These are phyloP conservation scores for Toxostoma redivivum DNA, from an alignment of 2,113 vertebrate genomes.

Conservation along the genomic window DNA sequence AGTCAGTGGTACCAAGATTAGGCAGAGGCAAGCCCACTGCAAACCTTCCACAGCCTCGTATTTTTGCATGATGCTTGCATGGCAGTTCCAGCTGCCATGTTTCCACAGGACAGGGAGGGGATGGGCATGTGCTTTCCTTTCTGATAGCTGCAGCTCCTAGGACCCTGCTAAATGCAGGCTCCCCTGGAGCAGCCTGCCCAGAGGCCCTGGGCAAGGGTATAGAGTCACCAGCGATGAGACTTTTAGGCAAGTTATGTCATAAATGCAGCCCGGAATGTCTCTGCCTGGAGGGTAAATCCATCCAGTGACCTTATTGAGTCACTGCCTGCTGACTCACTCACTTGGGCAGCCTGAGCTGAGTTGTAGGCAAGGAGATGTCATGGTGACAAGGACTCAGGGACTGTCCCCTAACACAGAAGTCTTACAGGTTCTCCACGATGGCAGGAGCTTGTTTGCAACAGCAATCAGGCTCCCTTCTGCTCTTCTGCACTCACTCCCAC, in stretches of 20 bases:
- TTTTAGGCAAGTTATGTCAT: not conserved
- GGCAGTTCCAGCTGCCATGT: fast-evolving
- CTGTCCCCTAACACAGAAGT: not conserved
- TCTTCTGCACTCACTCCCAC: not conserved
- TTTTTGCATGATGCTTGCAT: fast-evolving
- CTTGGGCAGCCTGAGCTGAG: not conserved
- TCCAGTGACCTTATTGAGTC: not conserved
- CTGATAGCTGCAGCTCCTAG: not conserved
- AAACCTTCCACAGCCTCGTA: not conserved
- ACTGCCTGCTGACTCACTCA: not conserved
- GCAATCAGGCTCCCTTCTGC: not conserved
- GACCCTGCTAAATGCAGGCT: not conserved
- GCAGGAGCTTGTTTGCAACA: not conserved
- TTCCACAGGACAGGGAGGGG: not conserved
- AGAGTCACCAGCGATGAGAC: not conserved
- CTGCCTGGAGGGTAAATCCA: not conserved
- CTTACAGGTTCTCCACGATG: not conserved
- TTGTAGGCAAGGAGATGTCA: not conserved
- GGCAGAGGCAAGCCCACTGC: not conserved
- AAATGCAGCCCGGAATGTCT: not conserved
- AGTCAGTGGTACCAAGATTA: not conserved
- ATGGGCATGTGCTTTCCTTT: fast-evolving
- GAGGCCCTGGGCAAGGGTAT: not conserved
- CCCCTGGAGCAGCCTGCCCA: not conserved
- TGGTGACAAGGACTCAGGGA: not conserved